Evolutionary conservation across 2,113 vertebrate genomes (phyloP), one percentile per base, ranked within the genome.

Genomic region (Corythoichthys haematopterus): DNA sequence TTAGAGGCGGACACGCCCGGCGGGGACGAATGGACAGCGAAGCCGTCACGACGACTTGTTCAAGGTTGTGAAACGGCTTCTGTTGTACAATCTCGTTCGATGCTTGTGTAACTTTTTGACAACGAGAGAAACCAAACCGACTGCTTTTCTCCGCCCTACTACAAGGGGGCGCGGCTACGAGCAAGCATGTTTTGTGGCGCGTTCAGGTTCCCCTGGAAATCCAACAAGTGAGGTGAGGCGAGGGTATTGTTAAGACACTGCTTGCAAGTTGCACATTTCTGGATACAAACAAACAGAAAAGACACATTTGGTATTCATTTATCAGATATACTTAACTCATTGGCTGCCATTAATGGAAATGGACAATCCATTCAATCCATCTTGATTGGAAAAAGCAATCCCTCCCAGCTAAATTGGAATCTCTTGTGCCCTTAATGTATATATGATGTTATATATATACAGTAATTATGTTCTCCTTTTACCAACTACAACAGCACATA

Each of bases 21-120:
- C 6, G 2, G 5, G 8, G 2, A 36, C 37, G 56, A 2, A 13
- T 11, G 37, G 1, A 45, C 33, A 9, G 0, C 3, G 1, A 40
- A 51, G 11, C 50, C 28, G 65, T 48, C 6, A 43, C 40, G 56
- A 8, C 46, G 64, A 48, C 62, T 12, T n/a, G 6, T 59, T 33
- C 6, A 40, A 51, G 14, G 74, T 78, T 78, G 65, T 59, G 71
- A 84, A 78, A 81, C 47, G 33, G 52, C 13, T 12, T 62, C 66
- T 61, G 45, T 82, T 78, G 72, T 69, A 76, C 68, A 83, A 82
- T 64, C 69, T 55, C 62, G 37, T 12, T 13, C 1, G 33, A 43
- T 3, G 83, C 83, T 91, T 90, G 89, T 91, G 88, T 89, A 92
- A 91, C 88, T 90, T 89, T 85, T 75, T 78, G 57, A 82, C 84